These are phyloP conservation scores for Aspidiotus destructor DNA, from an alignment of 2,888 invertebrate genomes.

Conservation along the genomic window DNA sequence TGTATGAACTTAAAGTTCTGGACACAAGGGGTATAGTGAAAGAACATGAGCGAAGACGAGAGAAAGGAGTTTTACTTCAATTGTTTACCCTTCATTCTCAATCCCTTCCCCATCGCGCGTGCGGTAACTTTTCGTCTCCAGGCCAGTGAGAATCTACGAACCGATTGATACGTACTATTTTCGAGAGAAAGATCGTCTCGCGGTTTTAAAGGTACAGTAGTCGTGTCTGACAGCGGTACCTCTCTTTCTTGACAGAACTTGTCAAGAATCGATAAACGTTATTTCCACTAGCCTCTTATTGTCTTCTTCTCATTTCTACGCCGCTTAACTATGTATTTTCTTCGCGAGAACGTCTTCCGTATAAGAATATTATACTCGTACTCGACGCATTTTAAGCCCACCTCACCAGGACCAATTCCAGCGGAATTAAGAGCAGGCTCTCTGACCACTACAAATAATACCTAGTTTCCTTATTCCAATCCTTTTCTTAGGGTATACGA, in stretches of 20 bases:
- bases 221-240: conserved; percentile 14
- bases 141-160: conserved; percentile 32
- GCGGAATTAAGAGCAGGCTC: too few relatives aligned
- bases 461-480: background rate
- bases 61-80: conserved; percentile 30
- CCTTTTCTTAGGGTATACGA: conserved; percentile 10
- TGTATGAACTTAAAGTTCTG: conserved; percentile 33
- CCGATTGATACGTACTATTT: conserved; percentile 30
- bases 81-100: conserved; percentile 31
- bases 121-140: conserved; percentile 8
- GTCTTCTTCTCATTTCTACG: conserved; percentile 12
- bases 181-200: conserved; percentile 28
- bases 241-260: conserved; percentile 31
- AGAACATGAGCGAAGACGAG: conserved; percentile 22
- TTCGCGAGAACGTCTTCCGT: too few relatives aligned
- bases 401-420: too few relatives aligned
- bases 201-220: conserved; percentile 16
- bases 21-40: conserved; percentile 31
- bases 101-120: conserved; percentile 22
- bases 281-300: conserved; percentile 16
- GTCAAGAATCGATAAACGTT: conserved; percentile 37
- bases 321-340: too few relatives aligned
- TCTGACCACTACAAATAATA: too few relatives aligned
- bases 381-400: too few relatives aligned
- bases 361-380: too few relatives aligned